Conservation (phyloP, 2,113 vertebrate species). For the Circaetus gallicus region DNA sequence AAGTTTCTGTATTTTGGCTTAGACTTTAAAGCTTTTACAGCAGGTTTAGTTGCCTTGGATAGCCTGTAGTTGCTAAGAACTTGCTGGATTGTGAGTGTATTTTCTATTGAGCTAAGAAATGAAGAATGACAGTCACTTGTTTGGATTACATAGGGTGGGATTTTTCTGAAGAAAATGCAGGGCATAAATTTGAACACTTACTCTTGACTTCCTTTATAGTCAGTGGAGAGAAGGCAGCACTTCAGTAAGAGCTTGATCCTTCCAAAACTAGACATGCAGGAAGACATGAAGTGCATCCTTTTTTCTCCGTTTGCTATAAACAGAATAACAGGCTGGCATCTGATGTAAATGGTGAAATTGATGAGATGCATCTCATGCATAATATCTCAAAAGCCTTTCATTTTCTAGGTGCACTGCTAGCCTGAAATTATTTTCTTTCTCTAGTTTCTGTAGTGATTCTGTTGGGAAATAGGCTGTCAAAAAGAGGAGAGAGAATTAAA, state of each 20-base stretch:
- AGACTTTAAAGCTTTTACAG: not conserved
- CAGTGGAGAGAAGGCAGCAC: not conserved
- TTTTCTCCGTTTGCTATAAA: not conserved
- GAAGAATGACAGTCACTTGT: not conserved
- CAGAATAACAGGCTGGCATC: not conserved
- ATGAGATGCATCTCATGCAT: not conserved
- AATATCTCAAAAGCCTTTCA: not conserved
- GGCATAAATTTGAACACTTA: not conserved
- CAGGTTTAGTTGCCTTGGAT: not conserved
- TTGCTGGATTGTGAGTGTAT: not conserved
- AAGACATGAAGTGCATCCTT: not conserved
- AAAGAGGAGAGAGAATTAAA: not conserved
- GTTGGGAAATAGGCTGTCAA: not conserved
- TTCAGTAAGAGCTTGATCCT: not conserved
- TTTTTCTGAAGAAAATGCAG: slow-evolving; percentile 4
- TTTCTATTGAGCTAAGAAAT: not conserved
- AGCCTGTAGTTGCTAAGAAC: not conserved
- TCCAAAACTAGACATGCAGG: not conserved
- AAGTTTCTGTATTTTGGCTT: slow-evolving; percentile 49
- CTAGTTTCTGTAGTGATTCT: not conserved
- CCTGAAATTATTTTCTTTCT: not conserved
- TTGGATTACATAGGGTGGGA: not conserved
- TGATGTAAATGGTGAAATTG: not conserved
- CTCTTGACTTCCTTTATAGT: not conserved
- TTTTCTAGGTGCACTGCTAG: not conserved